Percentiles rank a stretch among this genome's conserved stretches.
Conservation (phyloP, 2,888 invertebrate species). For the Rhabditophanes sp. region DNA sequence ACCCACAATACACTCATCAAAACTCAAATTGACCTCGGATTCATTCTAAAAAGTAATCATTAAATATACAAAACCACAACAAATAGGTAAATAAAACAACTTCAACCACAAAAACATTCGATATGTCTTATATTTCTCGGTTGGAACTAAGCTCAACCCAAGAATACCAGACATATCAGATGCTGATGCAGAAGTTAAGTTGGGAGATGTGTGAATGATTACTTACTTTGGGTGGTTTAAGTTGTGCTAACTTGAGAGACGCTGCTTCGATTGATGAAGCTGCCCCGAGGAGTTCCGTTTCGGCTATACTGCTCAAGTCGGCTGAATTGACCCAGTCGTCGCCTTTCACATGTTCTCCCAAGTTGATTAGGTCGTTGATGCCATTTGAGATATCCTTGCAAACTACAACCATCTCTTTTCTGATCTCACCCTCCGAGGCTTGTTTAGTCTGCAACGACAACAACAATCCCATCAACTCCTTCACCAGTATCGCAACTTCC, state of each 20-base stretch:
- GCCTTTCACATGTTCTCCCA: slow-evolving; percentile 12
- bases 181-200: slow-evolving; percentile 14
- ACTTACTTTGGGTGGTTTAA: slow-evolving; percentile 71
- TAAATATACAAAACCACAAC: too few species aligned
- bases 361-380: slow-evolving; percentile 73
- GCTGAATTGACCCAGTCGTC: slow-evolving; percentile 3
- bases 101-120: too few species aligned
- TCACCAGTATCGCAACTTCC: slow-evolving; percentile 56
- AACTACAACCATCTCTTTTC: slow-evolving; percentile 46
- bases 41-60: too few species aligned
- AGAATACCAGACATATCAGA: slow-evolving; percentile 99
- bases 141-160: slow-evolving; percentile 75
- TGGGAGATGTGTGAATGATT: too few species aligned
- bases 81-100: too few species aligned
- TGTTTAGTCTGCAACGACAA: slow-evolving; percentile 50
- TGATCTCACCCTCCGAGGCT: slow-evolving; percentile 59
- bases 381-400: slow-evolving; percentile 67
- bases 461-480: slow-evolving; percentile 59
- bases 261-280: slow-evolving; percentile 96
- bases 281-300: slow-evolving; percentile 85
- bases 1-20: too few species aligned
- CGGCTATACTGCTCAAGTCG: slow-evolving; percentile 89
- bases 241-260: slow-evolving; percentile 75
- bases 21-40: too few species aligned
- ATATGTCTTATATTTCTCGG: too few species aligned